Base-by-base conservation (phyloP, 2,797 vertebrate genomes). In the Salarias fasciatus region DNA sequence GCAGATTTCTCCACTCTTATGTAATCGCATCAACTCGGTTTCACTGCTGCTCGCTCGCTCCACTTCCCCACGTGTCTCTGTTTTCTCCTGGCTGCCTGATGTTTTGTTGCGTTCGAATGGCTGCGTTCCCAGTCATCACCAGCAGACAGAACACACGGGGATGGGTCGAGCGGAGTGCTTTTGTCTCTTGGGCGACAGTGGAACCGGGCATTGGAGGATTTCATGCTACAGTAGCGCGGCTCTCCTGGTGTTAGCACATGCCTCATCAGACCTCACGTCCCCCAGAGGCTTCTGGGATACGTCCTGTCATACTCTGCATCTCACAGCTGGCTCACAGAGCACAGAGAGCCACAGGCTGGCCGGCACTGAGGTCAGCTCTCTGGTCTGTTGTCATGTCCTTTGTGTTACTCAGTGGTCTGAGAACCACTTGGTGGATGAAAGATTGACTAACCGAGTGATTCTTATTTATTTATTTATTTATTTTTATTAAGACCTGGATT, bases 211-310 rank as follows among this genome's bases (percentile, higher is more conserved):
- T 61, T 52, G 72, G 38, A 56, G 59, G 63, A 58, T 70, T 36
- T 73, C 14, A 37, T 51, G 51, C 51, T 43, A 47, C 57, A 37
- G 38, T 50, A 57, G 13, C 46, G 7, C 56, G 58, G 11, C 59
- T 65, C 61, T 12, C 51, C 55, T 52, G 38, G 47, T 65, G 57
- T 64, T 65, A 5, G 37, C 41, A 2, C 53, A 59, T 3, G 43
- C 40, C 5, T 63, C 60, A 53, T 56, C 49, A 41, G 37, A 60
- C 36, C 15, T 48, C 4, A 15, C 44, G 46, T 71, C 18, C 5
- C 56, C 69, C 63, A 48, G 13, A 54, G 76, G 63, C 51, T 73
- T 48, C 54, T 59, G 67, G 56, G 74, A 75, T 64, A 60, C 49
- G 52, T 51, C 60, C 31, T 75, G 7, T 75, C 70, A 31, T 35